Percentiles rank a stretch among this genome's conserved stretches.
Conservation (phyloP, 53 echinoderm and acorn worm species). For the Hippasteria phrygiana region DNA sequence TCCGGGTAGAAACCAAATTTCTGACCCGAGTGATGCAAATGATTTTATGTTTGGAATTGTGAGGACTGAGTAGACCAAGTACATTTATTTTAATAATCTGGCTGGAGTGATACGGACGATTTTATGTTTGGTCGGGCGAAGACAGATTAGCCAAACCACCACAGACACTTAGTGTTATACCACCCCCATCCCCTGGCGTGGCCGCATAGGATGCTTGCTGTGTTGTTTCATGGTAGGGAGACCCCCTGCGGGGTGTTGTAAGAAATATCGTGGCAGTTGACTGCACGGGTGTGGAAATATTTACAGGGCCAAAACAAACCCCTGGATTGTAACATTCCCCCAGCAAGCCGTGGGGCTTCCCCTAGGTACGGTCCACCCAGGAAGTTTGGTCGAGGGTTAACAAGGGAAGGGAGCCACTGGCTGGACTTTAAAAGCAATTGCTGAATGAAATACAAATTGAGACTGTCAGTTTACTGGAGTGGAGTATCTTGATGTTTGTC, state of each 20-base stretch:
- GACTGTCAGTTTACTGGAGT: background rate
- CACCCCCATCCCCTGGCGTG: background rate
- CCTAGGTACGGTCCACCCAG: background rate
- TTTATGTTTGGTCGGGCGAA: too few species aligned
- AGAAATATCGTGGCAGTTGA: background rate
- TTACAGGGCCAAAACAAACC: conserved; percentile 25
- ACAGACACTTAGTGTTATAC: background rate
- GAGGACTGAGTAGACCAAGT: too few species aligned
- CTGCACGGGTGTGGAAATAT: conserved; percentile 1
- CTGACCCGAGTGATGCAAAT: too few species aligned
- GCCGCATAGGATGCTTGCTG: background rate
- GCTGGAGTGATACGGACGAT: too few species aligned
- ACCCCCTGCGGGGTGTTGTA: background rate
- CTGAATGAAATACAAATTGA: conserved; percentile 20
- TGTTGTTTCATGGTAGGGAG: background rate
- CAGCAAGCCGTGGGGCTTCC: background rate
- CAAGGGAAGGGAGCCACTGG: too few species aligned
- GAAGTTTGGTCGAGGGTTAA: background rate
- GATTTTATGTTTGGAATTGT: too few species aligned
- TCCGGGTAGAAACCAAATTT: background rate
- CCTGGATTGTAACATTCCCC: background rate
- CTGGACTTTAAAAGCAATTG: conserved; percentile 36
- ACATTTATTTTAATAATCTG: too few species aligned
- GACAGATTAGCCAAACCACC: background rate
- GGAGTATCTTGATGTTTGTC: background rate